phyloP scores from a whole-genome alignment of 2,113 vertebrate species.

The Mus spicilegus region DNA sequence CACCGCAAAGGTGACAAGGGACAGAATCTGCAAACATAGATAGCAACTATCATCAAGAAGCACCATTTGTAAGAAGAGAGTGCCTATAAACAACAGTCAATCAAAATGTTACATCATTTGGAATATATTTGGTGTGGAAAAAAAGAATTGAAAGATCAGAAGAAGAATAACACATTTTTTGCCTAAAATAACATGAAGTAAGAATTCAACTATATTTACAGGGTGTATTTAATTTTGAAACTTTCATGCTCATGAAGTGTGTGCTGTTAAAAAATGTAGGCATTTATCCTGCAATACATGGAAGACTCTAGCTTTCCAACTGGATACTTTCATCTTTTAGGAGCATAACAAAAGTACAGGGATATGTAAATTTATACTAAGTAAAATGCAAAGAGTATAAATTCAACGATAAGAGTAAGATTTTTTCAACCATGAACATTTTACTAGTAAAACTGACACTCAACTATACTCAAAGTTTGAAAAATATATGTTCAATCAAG shows the following conservation, averaged over 20 bases:
- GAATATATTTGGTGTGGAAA: not conserved
- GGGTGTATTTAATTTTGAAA: not conserved
- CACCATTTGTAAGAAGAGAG: constrained; percentile 22
- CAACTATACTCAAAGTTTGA: not conserved
- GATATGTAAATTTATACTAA: not conserved
- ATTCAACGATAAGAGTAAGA: not conserved
- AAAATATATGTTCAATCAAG: not conserved
- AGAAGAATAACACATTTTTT: constrained; percentile 19
- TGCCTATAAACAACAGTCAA: constrained; percentile 2
- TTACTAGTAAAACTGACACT: not conserved
- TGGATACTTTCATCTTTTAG: not conserved
- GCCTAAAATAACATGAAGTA: not conserved
- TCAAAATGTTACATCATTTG: constrained; percentile 33
- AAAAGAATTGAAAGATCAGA: constrained; percentile 33
- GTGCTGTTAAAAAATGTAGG: not conserved
- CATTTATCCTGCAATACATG: not conserved
- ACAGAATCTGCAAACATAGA: constrained; percentile 31
- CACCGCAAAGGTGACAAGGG: constrained; percentile 57
- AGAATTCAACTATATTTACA: not conserved
- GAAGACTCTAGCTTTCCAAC: not conserved
- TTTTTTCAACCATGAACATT: not conserved
- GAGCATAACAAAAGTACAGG: not conserved
- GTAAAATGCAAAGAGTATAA: not conserved
- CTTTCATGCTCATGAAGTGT: not conserved
- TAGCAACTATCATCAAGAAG: constrained; percentile 41